A percentile compares a stretch with the other conserved stretches of the same genome.
These are phyloP conservation scores for Anser brachyrhynchus DNA, from an alignment of 2,113 vertebrate genomes.

Conservation along the genomic window DNA sequence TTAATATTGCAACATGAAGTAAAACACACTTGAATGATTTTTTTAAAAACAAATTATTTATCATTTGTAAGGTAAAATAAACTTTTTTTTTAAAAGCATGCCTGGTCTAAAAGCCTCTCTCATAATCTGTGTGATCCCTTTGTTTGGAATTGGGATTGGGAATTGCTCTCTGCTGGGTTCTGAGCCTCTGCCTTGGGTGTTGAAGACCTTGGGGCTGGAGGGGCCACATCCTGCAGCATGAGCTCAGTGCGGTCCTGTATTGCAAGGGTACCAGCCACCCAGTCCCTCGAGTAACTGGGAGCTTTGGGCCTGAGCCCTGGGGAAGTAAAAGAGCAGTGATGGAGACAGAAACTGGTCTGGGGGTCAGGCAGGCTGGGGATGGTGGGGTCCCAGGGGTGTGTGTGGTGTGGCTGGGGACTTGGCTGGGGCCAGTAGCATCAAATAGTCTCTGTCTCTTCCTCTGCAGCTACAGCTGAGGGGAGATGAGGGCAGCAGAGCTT, in stretches of 20 bases:
- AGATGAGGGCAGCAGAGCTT: accelerated
- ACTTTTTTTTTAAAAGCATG: slow-evolving; percentile 65
- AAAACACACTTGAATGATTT: slow-evolving; percentile 74
- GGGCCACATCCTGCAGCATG: not conserved
- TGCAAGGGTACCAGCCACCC: not conserved
- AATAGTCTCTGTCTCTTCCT: not conserved
- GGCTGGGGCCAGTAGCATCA: not conserved
- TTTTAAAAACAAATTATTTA: slow-evolving; percentile 79
- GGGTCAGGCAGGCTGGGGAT: too few relatives aligned
- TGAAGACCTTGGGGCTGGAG: accelerated
- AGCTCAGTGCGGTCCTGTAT: accelerated
- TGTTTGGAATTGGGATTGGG: not conserved
- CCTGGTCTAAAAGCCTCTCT: not conserved
- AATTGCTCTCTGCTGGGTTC: not conserved
- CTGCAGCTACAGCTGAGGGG: not conserved
- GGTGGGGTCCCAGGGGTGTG: not conserved
- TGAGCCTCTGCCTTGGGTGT: not conserved
- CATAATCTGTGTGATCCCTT: not conserved
- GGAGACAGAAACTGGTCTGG: not conserved
- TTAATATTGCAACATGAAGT: slow-evolving; percentile 71
- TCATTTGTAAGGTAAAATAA: slow-evolving; percentile 83
- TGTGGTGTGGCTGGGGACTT: not conserved
- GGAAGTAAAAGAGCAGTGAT: accelerated
- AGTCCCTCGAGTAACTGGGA: not conserved
- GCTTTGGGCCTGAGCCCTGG: accelerated